phyloP scores from a whole-genome alignment of 2,888 invertebrate genomes.

The Tipula lateralis region DNA sequence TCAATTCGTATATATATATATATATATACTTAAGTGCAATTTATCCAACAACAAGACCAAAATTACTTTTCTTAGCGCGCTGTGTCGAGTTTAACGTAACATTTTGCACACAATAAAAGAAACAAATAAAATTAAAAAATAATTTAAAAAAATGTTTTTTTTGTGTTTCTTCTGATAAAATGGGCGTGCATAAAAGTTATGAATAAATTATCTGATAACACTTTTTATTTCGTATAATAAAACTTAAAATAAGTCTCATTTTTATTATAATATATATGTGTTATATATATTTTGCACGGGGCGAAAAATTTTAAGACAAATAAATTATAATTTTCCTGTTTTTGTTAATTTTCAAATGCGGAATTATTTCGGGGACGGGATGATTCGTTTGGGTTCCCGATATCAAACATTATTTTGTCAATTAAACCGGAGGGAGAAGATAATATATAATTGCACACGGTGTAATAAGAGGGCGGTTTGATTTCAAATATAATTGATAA shows the following conservation, averaged over 20 bases:
- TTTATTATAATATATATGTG: slow-evolving; percentile 3
- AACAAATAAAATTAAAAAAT: slow-evolving; percentile 11
- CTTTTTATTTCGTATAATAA: slow-evolving; percentile 25
- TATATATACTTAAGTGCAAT: neutral
- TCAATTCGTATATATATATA: neutral
- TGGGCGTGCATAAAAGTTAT: slow-evolving; percentile 29
- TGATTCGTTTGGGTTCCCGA: neutral
- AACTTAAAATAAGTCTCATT: slow-evolving; percentile 2
- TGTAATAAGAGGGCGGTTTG: slow-evolving; percentile 26
- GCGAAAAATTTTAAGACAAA: neutral
- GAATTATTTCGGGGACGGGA: neutral
- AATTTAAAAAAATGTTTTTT: neutral
- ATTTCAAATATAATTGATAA: neutral
- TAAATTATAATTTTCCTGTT: neutral
- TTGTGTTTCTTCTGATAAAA: slow-evolving; percentile 4
- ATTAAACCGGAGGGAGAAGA: neutral
- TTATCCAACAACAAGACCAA: neutral
- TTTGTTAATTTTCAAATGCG: neutral
- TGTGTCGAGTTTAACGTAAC: slow-evolving; percentile 1
- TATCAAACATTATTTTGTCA: neutral
- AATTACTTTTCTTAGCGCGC: neutral
- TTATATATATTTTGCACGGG: slow-evolving; percentile 26
- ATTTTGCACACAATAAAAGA: slow-evolving; percentile 24
- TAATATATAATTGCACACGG: neutral
- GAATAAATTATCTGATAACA: slow-evolving; percentile 29